Percentiles rank a stretch among this genome's conserved stretches.
phyloP scores from a whole-genome alignment of 2,113 vertebrate genomes.

The Labrus mixtus region DNA sequence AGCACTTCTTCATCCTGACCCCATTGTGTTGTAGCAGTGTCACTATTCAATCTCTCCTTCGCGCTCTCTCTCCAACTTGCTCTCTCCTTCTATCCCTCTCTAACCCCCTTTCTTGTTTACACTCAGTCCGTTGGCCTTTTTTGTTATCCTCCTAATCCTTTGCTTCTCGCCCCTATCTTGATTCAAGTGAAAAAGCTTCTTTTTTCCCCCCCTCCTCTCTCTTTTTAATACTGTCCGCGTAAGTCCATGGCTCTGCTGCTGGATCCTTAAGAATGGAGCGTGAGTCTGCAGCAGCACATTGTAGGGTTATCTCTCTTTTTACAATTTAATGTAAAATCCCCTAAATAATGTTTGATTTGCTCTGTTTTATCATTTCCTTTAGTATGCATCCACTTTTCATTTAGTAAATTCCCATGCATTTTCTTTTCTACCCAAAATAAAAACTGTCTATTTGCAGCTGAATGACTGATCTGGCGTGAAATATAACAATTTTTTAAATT shows the following conservation, averaged over 20 bases:
- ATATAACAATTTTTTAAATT: not conserved
- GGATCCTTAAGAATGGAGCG: slow-evolving; percentile 46
- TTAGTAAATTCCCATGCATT: not conserved
- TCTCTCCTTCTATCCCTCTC: slow-evolving; percentile 60
- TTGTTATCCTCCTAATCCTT: slow-evolving; percentile 75
- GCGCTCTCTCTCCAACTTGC: slow-evolving; percentile 58
- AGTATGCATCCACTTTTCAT: not conserved
- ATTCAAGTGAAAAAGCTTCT: slow-evolving; percentile 53
- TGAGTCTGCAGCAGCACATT: slow-evolving; percentile 42
- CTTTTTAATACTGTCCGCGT: slow-evolving; percentile 54
- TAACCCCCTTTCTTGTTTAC: slow-evolving; percentile 76
- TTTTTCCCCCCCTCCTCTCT: slow-evolving; percentile 11
- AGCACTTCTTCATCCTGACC: slow-evolving; percentile 82
- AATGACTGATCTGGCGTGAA: not conserved
- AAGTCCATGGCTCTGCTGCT: slow-evolving; percentile 57
- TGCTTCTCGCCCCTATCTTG: slow-evolving; percentile 47
- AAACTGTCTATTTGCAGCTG: not conserved
- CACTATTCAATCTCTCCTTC: slow-evolving; percentile 80
- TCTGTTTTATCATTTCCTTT: slow-evolving; percentile 3
- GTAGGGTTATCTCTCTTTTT: slow-evolving; percentile 21
- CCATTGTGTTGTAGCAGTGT: slow-evolving; percentile 80
- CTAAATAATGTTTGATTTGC: not conserved
- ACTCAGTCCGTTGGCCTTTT: slow-evolving; percentile 72
- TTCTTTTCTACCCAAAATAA: not conserved
- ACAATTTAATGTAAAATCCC: slow-evolving; percentile 1